Conservation (phyloP, 2,888 invertebrate genomes). For the Abscondita cerata region DNA sequence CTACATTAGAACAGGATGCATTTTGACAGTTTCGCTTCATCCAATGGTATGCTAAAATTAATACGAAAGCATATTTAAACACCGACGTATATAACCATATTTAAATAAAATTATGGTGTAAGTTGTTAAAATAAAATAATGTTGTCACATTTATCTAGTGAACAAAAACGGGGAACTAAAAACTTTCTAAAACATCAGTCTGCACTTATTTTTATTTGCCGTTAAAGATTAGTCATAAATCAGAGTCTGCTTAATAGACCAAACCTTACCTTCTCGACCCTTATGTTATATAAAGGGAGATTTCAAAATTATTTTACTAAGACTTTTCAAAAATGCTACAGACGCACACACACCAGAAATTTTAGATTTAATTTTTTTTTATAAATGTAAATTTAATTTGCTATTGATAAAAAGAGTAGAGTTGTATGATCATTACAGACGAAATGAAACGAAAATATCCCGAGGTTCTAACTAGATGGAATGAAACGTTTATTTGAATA, state of each 20-base stretch:
- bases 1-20: no score
- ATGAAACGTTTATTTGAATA: conserved; percentile 32
- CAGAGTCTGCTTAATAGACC: conserved; percentile 39
- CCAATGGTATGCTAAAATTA: no score
- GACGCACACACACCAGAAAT: no score
- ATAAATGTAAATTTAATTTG: conserved; percentile 22
- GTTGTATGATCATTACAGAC: conserved; percentile 23
- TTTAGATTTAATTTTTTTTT: conserved; percentile 1
- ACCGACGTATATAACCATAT: no score
- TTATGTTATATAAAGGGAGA: not conserved
- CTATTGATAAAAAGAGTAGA: conserved; percentile 27
- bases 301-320: not conserved
- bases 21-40: no score
- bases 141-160: no score
- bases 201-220: conserved; percentile 58
- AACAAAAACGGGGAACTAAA: no score
- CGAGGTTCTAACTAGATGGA: conserved; percentile 27
- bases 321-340: no score
- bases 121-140: no score
- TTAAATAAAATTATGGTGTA: no score
- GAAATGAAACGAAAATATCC: conserved; percentile 37
- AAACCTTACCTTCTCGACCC: conserved; percentile 4
- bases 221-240: conserved; percentile 54
- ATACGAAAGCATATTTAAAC: no score
- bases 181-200: conserved; percentile 52